Conservation (phyloP, 2,888 invertebrate species). For the Dysmachus trigonus region DNA sequence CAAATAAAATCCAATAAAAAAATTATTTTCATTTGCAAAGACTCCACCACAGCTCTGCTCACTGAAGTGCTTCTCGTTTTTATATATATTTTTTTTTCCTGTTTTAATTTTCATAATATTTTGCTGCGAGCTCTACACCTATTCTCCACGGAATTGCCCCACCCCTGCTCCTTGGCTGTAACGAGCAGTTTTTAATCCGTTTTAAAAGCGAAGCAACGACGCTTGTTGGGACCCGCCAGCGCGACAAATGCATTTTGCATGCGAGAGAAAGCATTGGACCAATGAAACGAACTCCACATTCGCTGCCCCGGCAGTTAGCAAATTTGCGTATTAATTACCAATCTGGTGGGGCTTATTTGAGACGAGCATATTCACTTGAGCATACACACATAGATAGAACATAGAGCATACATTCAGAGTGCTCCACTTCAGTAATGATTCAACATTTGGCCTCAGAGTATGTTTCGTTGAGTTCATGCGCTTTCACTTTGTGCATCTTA, state of each 20-base stretch:
- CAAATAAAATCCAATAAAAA: not conserved
- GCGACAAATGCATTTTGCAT: not conserved
- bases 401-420: not conserved
- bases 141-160: not conserved
- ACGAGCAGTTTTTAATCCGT: not conserved
- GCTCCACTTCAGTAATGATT: not conserved
- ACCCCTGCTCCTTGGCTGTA: not conserved
- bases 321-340: not conserved
- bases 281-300: not conserved
- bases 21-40: not conserved
- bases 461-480: not conserved
- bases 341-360: not conserved
- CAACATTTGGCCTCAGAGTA: not conserved
- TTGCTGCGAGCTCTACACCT: not conserved
- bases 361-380: not conserved
- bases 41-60: not conserved
- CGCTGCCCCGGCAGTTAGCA: not conserved
- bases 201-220: not conserved
- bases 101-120: not conserved
- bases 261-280: not conserved
- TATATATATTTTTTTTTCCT: too few species aligned
- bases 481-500: not conserved
- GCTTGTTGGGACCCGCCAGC: not conserved
- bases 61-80: not conserved
- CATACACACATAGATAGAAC: too few species aligned